Evolutionary conservation across 2,113 vertebrate species (phyloP), one percentile per base, ranked within the genome.

Genomic region (Pithys albifrons): DNA sequence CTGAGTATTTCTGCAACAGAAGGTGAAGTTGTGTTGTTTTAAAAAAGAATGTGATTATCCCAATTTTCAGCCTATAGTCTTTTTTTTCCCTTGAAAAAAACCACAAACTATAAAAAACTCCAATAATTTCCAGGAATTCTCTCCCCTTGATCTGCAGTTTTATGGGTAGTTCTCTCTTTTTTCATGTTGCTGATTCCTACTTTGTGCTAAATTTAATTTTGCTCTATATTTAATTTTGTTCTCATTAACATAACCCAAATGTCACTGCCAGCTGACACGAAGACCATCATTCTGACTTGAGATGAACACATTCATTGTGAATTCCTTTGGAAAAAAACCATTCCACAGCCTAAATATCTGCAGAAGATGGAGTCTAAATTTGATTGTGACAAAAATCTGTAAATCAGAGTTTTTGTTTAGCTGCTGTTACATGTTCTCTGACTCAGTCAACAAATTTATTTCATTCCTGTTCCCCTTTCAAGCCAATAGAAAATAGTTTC

Each of bases 361-460:
- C 64, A 76, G 48, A 78, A 78, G 25, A 91, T 5, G 33, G 39
- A 90, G 75, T 37, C 92, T 91, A 94, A 94, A 93, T 93, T 83
- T 83, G 54, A 93, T 88, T 1, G 0, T 54, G 85, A 88, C 0
- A 6, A 91, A 96, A 93, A 85, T 70, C 74, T 76, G 54, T 88
- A 93, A 88, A 93, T 85, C 58, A 73, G 64, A 92, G 41, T 41
- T 77, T 58, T 79, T 93, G 81, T 92, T 96, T 57, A 88, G 66
- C 46, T 90, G 95, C 88, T 8, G 4, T 73, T 94, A 90, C 51
- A 54, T 41, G 59, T 70, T 70, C 49, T 87, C n/a, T 89, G 89
- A 76, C 49, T 90, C 54, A 52, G 58, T 49, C 71, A 85, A 82
- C 54, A 61, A 85, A 75, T 79, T 43, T 69, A 76, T 93, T 90